A percentile compares a stretch with the other conserved stretches of the same genome.
These are phyloP conservation scores for Notothenia coriiceps DNA, from an alignment of 2,113 vertebrate species.

Conservation along the genomic window DNA sequence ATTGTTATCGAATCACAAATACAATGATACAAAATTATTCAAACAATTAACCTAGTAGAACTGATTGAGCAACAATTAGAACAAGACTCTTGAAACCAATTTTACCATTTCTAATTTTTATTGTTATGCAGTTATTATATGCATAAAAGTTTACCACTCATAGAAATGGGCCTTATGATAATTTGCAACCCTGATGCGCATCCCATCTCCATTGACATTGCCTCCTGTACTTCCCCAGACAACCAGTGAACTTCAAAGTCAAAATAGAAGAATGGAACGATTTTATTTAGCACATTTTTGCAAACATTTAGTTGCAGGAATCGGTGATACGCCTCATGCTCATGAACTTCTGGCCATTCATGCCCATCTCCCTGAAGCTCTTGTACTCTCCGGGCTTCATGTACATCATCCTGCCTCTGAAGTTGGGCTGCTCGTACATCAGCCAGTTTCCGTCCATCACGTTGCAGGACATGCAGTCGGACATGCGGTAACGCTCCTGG, in stretches of 20 bases:
- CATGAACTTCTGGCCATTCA: constrained; percentile 45
- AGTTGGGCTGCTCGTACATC: constrained; percentile 78
- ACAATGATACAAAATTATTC: too few relatives aligned
- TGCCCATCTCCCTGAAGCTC: constrained; percentile 72
- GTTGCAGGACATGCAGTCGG: constrained; percentile 32
- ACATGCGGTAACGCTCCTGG: constrained; percentile 16
- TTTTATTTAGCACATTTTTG: constrained; percentile 12
- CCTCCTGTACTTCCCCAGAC: not conserved
- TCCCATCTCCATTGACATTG: not conserved
- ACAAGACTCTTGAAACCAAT: not conserved
- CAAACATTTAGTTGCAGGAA: constrained; percentile 35
- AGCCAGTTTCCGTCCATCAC: constrained; percentile 82
- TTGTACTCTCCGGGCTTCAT: constrained; percentile 78
- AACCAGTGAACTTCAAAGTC: constrained; percentile 2
- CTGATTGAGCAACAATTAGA: not conserved
- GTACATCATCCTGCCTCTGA: constrained; percentile 74
- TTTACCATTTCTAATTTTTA: constrained; percentile 8
- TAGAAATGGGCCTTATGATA: not conserved
- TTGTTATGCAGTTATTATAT: constrained; percentile 1
- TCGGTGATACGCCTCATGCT: constrained; percentile 75
- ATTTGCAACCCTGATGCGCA: not conserved
- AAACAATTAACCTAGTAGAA: too few relatives aligned
- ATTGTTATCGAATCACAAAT: not conserved
- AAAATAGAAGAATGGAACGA: not conserved
- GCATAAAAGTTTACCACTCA: not conserved